Conservation (phyloP, 1,140 invertebrate genomes). For the Papilio machaon region DNA sequence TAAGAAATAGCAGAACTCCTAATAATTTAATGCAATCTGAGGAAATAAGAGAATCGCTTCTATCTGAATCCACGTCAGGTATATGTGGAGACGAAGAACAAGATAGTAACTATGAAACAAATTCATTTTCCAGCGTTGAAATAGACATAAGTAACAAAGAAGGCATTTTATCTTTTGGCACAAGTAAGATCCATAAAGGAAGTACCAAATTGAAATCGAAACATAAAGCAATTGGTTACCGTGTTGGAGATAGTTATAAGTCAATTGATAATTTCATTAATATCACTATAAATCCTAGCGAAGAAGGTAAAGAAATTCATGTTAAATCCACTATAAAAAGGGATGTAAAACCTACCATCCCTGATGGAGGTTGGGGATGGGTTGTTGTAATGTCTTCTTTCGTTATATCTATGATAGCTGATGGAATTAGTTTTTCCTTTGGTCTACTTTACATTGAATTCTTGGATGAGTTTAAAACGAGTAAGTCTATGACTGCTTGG, state of each 20-base stretch:
- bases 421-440: conserved; percentile 96
- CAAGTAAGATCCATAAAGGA: conserved; percentile 20
- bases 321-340: conserved; percentile 43
- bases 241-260: not conserved
- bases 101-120: conserved; percentile 59
- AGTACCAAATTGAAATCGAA: not conserved
- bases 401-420: conserved; percentile 95
- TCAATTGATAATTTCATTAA: conserved; percentile 37
- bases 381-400: conserved; percentile 93
- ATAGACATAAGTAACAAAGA: conserved; percentile 62
- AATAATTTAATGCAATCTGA: conserved; percentile 46
- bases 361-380: conserved; percentile 93
- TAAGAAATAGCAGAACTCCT: conserved; percentile 60
- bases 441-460: conserved; percentile 95
- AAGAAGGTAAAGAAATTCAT: conserved; percentile 47
- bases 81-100: conserved; percentile 69
- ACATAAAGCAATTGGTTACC: not conserved
- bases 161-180: conserved; percentile 35
- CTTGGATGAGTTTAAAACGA: conserved; percentile 91
- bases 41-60: conserved; percentile 64
- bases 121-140: conserved; percentile 71
- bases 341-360: conserved; percentile 81
- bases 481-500: conserved; percentile 92
- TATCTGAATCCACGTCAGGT: conserved; percentile 74
- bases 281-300: conserved; percentile 54